These are phyloP conservation scores for Drosophila atripex DNA, from an alignment of 2,888 invertebrate genomes.

Conservation along the genomic window DNA sequence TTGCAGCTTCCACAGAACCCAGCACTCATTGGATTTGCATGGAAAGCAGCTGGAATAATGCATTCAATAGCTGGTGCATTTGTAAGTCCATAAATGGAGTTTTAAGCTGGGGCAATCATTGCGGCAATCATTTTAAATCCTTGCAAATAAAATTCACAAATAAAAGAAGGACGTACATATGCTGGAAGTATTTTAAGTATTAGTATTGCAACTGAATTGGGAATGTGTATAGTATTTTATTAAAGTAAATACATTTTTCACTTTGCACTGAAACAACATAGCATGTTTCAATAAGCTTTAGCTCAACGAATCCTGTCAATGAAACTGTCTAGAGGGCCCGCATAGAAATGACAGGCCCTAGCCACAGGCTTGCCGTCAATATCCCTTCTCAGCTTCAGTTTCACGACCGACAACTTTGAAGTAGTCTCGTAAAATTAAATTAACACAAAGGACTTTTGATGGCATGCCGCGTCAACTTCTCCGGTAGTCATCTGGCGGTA, in stretches of 20 bases:
- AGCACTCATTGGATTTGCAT: conserved; percentile 15
- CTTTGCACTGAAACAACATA: conserved; percentile 49
- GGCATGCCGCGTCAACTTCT: conserved; percentile 60
- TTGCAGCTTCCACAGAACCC: background rate
- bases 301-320: conserved; percentile 6
- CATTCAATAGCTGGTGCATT: conserved; percentile 45
- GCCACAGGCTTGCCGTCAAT: conserved; percentile 44
- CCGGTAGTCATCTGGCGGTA: conserved; percentile 58
- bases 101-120: conserved; percentile 16
- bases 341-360: conserved; percentile 51
- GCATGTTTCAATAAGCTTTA: conserved; percentile 19
- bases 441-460: conserved; percentile 55
- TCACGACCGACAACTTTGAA: conserved; percentile 63
- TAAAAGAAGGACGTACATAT: too few species aligned
- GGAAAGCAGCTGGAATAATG: conserved; percentile 14
- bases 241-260: conserved; percentile 53
- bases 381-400: background rate
- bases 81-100: conserved; percentile 29
- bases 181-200: too few species aligned
- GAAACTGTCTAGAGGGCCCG: conserved; percentile 36
- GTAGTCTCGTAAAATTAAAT: conserved; percentile 67
- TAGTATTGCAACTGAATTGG: background rate
- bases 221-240: background rate
- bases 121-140: background rate
- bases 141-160: background rate